phyloP scores from a whole-genome alignment of 2,888 invertebrate species.

The Pristionchus japonicus region DNA sequence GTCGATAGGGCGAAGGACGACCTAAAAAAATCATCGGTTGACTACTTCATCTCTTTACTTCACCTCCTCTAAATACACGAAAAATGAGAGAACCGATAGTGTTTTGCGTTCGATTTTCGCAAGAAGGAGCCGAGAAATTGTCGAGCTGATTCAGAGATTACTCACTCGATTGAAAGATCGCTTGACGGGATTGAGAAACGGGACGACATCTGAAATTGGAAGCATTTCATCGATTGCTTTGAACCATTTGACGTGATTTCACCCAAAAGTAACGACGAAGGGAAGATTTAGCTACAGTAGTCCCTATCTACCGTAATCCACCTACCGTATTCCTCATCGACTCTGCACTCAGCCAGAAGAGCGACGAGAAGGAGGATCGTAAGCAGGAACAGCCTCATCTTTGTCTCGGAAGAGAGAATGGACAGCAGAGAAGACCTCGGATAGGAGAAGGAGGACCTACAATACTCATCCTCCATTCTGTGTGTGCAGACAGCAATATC shows the following conservation, averaged over 20 bases:
- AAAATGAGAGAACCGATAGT: neutral
- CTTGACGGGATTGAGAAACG: constrained; percentile 43
- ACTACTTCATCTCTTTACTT: neutral
- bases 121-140: neutral
- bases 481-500: neutral
- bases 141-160: neutral
- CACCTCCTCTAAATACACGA: neutral
- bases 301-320: neutral
- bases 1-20: constrained; percentile 39
- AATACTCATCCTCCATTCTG: neutral
- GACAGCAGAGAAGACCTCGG: neutral
- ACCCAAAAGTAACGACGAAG: neutral
- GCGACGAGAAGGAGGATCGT: neutral
- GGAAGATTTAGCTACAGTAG: neutral
- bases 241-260: no score
- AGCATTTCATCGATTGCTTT: neutral
- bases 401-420: no score
- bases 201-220: neutral
- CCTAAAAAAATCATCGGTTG: neutral
- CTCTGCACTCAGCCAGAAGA: neutral
- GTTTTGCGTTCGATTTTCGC: neutral
- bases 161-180: constrained; percentile 43
- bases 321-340: neutral
- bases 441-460: neutral
- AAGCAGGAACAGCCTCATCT: constrained; percentile 13